These are phyloP conservation scores for Gambusia yucatana DNA, from an alignment of 2,797 vertebrate genomes.

Conservation along the genomic window DNA sequence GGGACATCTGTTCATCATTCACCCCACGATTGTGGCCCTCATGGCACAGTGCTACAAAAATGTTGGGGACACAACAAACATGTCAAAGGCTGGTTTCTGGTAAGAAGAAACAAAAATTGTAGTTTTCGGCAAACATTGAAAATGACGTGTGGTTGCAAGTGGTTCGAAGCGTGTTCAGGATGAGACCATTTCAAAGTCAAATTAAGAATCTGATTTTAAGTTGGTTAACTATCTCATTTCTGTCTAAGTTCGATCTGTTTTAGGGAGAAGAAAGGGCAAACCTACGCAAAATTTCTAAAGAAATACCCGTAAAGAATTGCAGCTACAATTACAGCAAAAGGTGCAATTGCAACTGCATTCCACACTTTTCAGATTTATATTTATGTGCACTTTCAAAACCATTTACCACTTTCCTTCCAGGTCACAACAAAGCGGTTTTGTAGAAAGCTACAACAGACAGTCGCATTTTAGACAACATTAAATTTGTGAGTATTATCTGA, in stretches of 20 bases:
- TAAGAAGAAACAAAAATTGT: background rate
- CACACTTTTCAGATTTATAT: background rate
- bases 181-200: background rate
- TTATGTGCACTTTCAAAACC: background rate
- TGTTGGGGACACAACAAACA: background rate
- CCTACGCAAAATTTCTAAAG: background rate
- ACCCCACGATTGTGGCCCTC: background rate
- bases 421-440: background rate
- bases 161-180: background rate
- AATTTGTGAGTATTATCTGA: background rate
- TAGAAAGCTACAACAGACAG: background rate
- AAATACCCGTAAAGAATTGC: background rate
- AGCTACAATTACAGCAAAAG: background rate
- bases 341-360: background rate
- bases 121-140: background rate
- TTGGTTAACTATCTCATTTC: background rate
- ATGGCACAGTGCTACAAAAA: background rate
- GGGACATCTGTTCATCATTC: too few relatives aligned
- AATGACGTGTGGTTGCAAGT: background rate
- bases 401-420: background rate
- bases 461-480: background rate
- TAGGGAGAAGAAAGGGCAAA: background rate
- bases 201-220: background rate
- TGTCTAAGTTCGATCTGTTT: background rate
- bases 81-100: background rate